Evolutionary conservation across 2,113 vertebrate species (phyloP).

Genomic region (Gallinago undulata): DNA sequence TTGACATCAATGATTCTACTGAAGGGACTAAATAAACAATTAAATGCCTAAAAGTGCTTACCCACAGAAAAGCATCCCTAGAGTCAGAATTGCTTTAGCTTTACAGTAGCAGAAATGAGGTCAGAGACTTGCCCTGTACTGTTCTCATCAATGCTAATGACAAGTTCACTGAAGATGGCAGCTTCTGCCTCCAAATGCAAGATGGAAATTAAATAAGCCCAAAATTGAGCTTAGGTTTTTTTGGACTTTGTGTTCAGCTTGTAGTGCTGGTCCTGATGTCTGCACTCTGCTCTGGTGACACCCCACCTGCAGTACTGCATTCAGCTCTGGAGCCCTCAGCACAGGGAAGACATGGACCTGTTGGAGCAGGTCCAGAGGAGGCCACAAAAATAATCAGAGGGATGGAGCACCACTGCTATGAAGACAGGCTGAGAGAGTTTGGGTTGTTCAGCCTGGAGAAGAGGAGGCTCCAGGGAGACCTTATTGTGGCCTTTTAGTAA

Average conservation of each 20-base stretch:
- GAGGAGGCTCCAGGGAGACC: not conserved
- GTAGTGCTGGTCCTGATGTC: not conserved
- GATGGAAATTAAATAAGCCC: not conserved
- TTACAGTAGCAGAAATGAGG: not conserved
- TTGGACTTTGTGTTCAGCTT: not conserved
- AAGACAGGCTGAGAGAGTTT: not conserved
- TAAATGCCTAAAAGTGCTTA: not conserved
- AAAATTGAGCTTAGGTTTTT: not conserved
- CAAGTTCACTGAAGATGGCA: not conserved
- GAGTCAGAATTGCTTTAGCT: not conserved
- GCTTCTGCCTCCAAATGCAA: not conserved
- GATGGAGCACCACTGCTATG: not conserved
- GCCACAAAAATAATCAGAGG: not conserved
- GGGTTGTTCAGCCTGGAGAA: not conserved
- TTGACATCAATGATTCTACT: not conserved
- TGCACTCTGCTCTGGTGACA: not conserved
- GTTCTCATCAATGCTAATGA: not conserved
- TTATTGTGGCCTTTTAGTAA: not conserved
- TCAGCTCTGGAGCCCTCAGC: not conserved
- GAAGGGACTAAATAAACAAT: not conserved
- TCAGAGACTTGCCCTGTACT: not conserved
- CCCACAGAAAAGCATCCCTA: not conserved
- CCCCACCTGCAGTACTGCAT: accelerated
- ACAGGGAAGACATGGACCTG: not conserved
- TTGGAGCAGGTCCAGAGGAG: not conserved